These are phyloP conservation scores for Triops cancriformis DNA, from an alignment of 1,140 invertebrate genomes.

Conservation along the genomic window DNA sequence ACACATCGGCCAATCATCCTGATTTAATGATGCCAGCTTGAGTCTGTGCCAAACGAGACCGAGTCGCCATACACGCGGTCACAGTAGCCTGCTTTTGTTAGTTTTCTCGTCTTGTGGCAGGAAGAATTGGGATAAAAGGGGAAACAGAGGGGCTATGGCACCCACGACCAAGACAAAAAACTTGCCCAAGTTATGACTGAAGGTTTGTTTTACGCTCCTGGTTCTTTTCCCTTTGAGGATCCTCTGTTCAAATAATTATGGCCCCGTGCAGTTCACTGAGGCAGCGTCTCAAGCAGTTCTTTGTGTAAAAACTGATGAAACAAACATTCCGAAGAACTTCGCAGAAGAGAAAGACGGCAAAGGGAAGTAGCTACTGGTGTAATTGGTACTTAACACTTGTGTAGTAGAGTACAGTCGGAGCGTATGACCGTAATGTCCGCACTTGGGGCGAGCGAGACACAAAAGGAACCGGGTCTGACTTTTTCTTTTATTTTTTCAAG, in stretches of 20 bases:
- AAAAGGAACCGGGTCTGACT: no score
- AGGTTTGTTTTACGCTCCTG: background rate
- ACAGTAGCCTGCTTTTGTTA: background rate
- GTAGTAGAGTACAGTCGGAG: no score
- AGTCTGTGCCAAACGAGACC: slow-evolving; percentile 8
- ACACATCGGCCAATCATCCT: slow-evolving; percentile 12
- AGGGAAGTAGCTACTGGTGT: no score
- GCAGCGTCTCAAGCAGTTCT: background rate
- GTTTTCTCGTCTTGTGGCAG: background rate
- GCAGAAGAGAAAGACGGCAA: no score
- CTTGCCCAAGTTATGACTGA: background rate
- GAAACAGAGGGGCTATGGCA: background rate
- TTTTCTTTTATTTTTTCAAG: no score
- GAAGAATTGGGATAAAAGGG: background rate
- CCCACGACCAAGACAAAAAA: background rate
- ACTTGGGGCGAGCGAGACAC: no score
- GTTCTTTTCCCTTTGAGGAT: background rate
- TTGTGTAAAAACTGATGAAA: no score
- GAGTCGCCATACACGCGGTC: background rate
- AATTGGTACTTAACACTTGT: no score
- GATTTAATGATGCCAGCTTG: slow-evolving; percentile 10
- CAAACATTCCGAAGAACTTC: no score
- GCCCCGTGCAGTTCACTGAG: background rate
- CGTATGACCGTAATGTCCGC: no score
- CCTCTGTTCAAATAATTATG: background rate